These are phyloP conservation scores for Asteroscopus sphinx DNA, from an alignment of 2,888 invertebrate genomes.

Conservation along the genomic window DNA sequence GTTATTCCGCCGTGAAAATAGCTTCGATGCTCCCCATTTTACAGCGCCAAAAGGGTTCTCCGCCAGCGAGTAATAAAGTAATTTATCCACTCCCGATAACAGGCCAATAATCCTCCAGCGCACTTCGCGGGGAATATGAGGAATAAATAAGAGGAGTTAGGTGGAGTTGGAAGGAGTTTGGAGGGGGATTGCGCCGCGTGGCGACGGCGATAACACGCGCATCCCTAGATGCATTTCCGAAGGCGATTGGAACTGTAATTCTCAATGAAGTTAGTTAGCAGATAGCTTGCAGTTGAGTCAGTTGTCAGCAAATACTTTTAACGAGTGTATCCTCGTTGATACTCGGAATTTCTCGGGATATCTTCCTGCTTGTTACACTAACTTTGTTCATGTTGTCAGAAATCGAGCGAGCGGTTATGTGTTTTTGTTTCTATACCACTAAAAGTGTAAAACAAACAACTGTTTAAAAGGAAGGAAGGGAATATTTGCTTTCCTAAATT, in stretches of 20 bases:
- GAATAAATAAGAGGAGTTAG: constrained; percentile 70
- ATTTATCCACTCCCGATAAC: constrained; percentile 87
- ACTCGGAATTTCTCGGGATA: constrained; percentile 23
- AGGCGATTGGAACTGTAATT: constrained; percentile 42
- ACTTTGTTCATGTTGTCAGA: constrained; percentile 40
- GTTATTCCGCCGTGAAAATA: constrained; percentile 78
- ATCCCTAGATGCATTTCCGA: constrained; percentile 47
- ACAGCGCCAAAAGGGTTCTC: constrained; percentile 74
- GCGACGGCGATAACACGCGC: constrained; percentile 58
- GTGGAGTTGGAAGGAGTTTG: constrained; percentile 47
- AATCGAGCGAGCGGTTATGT: constrained; percentile 23
- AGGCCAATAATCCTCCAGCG: constrained; percentile 80
- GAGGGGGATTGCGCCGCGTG: constrained; percentile 54
- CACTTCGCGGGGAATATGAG: constrained; percentile 66
- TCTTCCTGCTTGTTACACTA: constrained; percentile 40
- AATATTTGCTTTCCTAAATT: constrained; percentile 16
- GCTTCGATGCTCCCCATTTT: constrained; percentile 72
- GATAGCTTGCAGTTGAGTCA: constrained; percentile 30
- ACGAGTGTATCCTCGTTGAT: constrained; percentile 47
- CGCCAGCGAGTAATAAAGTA: constrained; percentile 83
- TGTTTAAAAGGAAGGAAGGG: constrained; percentile 3
- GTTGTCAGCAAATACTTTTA: constrained; percentile 55
- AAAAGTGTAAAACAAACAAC: constrained; percentile 22
- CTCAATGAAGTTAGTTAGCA: constrained; percentile 51
- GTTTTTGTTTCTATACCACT: constrained; percentile 31